Evolutionary conservation across 2,113 vertebrate species (phyloP).

Genomic region (Nibea coibor): DNA sequence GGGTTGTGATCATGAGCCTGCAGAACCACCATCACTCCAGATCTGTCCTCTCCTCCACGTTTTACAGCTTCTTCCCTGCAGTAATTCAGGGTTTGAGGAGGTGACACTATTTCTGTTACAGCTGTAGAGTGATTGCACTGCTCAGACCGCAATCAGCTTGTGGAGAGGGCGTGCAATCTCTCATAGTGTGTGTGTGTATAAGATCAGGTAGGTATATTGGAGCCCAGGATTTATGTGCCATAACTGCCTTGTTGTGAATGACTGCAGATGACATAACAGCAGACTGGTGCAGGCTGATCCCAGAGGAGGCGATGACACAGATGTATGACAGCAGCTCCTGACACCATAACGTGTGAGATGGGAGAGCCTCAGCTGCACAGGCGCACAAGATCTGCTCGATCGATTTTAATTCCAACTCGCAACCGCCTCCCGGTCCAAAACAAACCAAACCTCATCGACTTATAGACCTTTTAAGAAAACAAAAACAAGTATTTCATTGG

Average conservation of each 20-base stretch:
- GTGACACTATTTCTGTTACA: constrained; percentile 22
- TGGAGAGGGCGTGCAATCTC: not conserved
- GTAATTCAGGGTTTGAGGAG: constrained; percentile 27
- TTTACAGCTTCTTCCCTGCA: constrained; percentile 23
- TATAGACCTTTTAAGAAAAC: not conserved
- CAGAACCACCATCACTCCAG: constrained; percentile 24
- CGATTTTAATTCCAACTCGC: constrained; percentile 60
- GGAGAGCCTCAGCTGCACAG: constrained; percentile 21
- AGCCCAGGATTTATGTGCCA: constrained; percentile 7
- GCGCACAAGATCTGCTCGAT: constrained; percentile 14
- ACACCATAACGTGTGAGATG: constrained; percentile 27
- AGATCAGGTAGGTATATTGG: constrained; percentile 10
- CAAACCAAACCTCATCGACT: not conserved
- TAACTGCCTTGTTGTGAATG: constrained; percentile 22
- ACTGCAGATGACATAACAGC: constrained; percentile 13
- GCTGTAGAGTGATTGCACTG: not conserved
- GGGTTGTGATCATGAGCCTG: constrained; percentile 56
- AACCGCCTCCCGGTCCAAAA: constrained; percentile 41
- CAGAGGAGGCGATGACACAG: constrained; percentile 24
- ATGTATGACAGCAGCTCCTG: constrained; percentile 23
- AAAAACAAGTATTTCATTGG: not conserved
- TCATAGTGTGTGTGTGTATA: not conserved
- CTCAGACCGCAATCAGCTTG: not conserved
- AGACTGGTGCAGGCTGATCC: constrained; percentile 23
- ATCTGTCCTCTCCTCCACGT: constrained; percentile 12